Evolutionary conservation across 2,888 invertebrate species (phyloP), one percentile per base, ranked within the genome.

Genomic region (Alcis repandata): DNA sequence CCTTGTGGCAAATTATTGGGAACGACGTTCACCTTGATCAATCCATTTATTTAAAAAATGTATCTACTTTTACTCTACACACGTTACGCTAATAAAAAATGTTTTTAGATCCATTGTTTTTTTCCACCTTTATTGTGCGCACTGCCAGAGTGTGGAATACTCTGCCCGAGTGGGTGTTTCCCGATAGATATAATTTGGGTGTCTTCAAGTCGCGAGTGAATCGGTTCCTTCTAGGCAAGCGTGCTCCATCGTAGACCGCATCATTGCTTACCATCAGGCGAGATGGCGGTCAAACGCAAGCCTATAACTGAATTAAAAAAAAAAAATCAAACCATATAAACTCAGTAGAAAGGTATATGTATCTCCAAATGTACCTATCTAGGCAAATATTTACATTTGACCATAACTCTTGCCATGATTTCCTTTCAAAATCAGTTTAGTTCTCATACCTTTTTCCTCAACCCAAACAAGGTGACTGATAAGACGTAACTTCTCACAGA

Each of bases 401-500:
- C 41, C 32, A 32, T 45, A 20, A 19, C 38, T 15, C 8, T 41
- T 41, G n/a, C 15, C 15, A 11, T 56, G 46, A 15, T 57, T 32
- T 59, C 27, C 49, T 43, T 53, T 20, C 13, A 52, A 13, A 64
- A 59, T 64, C 27, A 38, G 10, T 56, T 64, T 49, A 54, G 54
- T 64, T 64, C 49, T 52, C 59, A 65, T 53, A 66, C 27, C 46
- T 49, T 56, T 36, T 59, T 59, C 59, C 54, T 41, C 17, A 38
- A 57, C 49, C 41, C 52, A 52, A 52, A 59, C 36, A 65, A 60
- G 45, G 38, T 51, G 20, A 61, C 60, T 60, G 65, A 66, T 71
- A 72, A 63, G 63, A 59, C 46, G 36, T 40, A 57, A 67, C 58
- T 59, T 70, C 68, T 67, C 70, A 66, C 66, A 62, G 27, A 58